Base-by-base conservation (phyloP, 2,888 invertebrate species). In the Neria commutata region DNA sequence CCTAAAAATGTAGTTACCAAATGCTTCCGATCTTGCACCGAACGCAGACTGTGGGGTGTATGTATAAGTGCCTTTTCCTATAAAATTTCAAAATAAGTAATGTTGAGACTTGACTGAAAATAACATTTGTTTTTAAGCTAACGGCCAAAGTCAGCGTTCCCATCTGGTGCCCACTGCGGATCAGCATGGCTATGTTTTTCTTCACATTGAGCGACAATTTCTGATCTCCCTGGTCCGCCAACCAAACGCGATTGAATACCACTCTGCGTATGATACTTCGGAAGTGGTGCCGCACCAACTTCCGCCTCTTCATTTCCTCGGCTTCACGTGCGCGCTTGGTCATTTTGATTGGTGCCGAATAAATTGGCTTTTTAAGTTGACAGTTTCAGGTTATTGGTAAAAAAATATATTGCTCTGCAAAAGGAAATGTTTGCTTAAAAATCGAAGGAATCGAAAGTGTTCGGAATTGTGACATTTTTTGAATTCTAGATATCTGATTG, bases 1-100 rank as follows among this genome's bases (percentile, higher is more conserved):
- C 85, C 84, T 1, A 86, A 86, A 60, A 89, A 84, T 21, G 86
- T 84, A 23, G 83, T 79, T 59, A 84, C 84, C 21, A 89, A 77
- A 63, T 85, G 85, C 65, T 83, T 84, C 60, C 86, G 86, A 61
- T 89, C 88, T n/a, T 84, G 83, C 1, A 86, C 83, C 1, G 86
- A 85, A 50, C 89, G 81, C n/a, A 83, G 77, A 55, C 78, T 71
- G 1, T 84, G 84, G 2, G 83, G 83, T 64, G 86, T 87, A 57
- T 85, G 85, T 49, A 89, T 75, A 14, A 89, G 77, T 0, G 85
- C 79, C 82, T 88, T 89, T 68, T 89, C 88, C 86, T 87, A 68
- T 8, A 71, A 71, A 42, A 42, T 42, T 37, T 14, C 19, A 19
- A 6, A n/a, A n/a, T n/a, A 34, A 21, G 6, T 23, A 11, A 21